Evolutionary conservation across 1,140 invertebrate species (phyloP).

Genomic region (Sesamia nonagrioides): DNA sequence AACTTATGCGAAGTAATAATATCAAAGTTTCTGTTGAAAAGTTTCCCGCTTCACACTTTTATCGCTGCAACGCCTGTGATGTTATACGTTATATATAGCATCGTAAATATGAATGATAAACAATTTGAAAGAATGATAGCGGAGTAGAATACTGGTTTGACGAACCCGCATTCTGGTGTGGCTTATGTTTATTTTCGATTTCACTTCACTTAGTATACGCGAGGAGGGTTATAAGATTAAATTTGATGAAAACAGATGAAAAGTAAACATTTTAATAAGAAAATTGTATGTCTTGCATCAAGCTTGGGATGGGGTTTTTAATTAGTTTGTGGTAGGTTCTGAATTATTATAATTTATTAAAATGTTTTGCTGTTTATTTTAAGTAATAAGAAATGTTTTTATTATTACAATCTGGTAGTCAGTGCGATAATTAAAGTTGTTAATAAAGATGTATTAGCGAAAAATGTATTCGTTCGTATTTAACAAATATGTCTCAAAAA

Average conservation of each 20-base stretch:
- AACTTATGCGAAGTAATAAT: conserved; percentile 11
- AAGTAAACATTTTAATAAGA: conserved; percentile 49
- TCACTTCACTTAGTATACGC: conserved; percentile 62
- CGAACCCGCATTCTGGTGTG: conserved; percentile 60
- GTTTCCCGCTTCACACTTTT: conserved; percentile 28
- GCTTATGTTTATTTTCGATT: conserved; percentile 65
- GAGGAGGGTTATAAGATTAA: conserved; percentile 55
- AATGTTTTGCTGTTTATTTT: background rate
- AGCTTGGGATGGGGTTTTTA: conserved; percentile 14
- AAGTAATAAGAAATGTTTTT: background rate
- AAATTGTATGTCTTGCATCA: conserved; percentile 39
- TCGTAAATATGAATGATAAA: conserved; percentile 36
- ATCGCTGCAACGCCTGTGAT: conserved; percentile 2
- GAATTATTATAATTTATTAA: background rate
- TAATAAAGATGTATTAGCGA: no score
- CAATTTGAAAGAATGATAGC: conserved; percentile 38
- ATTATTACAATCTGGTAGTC: no score
- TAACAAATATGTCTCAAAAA: no score
- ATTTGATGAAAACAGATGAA: conserved; percentile 53
- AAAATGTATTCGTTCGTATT: no score
- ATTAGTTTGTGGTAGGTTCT: background rate
- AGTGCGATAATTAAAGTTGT: no score
- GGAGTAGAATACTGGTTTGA: conserved; percentile 1
- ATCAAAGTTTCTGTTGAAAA: conserved; percentile 10
- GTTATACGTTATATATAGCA: conserved; percentile 7